Evolutionary conservation across 2,888 invertebrate species (phyloP), one percentile per base, ranked within the genome.

Genomic region (Trilocha varians): DNA sequence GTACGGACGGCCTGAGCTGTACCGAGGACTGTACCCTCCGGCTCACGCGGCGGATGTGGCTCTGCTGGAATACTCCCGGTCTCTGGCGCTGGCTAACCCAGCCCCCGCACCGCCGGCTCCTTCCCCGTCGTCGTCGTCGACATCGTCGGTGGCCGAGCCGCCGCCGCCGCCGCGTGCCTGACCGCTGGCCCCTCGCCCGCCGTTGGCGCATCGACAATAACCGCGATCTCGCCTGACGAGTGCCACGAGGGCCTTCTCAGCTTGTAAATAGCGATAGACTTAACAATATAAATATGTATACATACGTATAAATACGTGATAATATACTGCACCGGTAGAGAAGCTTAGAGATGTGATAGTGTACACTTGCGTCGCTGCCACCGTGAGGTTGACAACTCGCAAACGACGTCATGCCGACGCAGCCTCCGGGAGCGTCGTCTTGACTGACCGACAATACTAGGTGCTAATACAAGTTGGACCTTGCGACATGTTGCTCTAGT

Each of bases 11-110:
- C 92, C 93, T 11, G 94, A 94, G 61, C 87, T 94, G 57, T 95
- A 94, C 70, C 86, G 94, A 42, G 92, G 93, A 50, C 87, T 94
- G 53, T 94, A 94, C 71, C 90, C 91, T 4, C 91, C 91, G 62
- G 84, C 77, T 32, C 88, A 77, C 44, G 78, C 87, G 1, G 85
- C 79, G 2, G 91, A 91, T 56, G 89, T 91, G 58, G 90, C 91
- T 8, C 79, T 93, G n/a, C 78, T 92, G 44, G 92, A 92, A 57
- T 93, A 93, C 72, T 93, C 94, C 62, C 89, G 94, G 37, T 82
- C 84, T 38, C 65, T 84, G 36, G 83, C 80, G 32, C 55, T 82
- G 43, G 74, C 76, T 1, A 78, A 73, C 5, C 77, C 71, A 0
- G 77, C 76, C 53, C 78, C 88, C 53, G 70, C 86, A 49, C 78